Base-by-base conservation (phyloP, 2,888 invertebrate genomes). In the Zonitis immaculata region DNA sequence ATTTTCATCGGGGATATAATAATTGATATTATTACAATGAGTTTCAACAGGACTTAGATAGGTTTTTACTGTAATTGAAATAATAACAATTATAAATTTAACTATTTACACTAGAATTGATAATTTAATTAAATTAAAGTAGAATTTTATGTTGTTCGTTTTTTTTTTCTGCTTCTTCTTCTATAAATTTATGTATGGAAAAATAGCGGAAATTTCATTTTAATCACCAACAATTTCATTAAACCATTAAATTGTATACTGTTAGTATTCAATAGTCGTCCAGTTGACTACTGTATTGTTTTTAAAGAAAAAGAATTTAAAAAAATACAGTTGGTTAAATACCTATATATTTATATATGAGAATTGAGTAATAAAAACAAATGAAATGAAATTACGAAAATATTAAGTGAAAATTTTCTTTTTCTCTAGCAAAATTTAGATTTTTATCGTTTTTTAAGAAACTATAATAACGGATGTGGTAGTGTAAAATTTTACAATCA, bases 11-110 rank as follows among this genome's bases (percentile, higher is more conserved):
- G 91, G 88, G 60, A 95, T 89, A 79, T 90, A 94, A 79, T 95
- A 95, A 77, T 95, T 92, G 72, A 95, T 87, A 79, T 95, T 95
- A 77, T 89, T 90, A 79, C 95, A 95, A 77, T 94, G 91, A 11
- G 94, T 95, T 78, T 95, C 95, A 64, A 95, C 91, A 4, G 95
- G 95, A 58, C 91, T 92, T 66, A 92, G 77, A 76, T 93, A 93
- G 59, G 91, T 89, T 74, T 89, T 89, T 58, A 91, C 91, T 91
- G 81, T 51, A 85, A 84, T 52, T 63, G 65, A 66, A 62, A 27
- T 8, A 42, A n/a, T n/a, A n/a, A n/a, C n/a, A n/a, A n/a, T n/a
- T n/a, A n/a, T n/a, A n/a, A n/a, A n/a, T n/a, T n/a, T n/a, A n/a
- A n/a, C n/a, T n/a, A n/a, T n/a, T n/a, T n/a, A n/a, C n/a, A n/a